Evolutionary conservation across 2,888 invertebrate species (phyloP), one percentile per base, ranked within the genome.

Genomic region (Leucania comma): DNA sequence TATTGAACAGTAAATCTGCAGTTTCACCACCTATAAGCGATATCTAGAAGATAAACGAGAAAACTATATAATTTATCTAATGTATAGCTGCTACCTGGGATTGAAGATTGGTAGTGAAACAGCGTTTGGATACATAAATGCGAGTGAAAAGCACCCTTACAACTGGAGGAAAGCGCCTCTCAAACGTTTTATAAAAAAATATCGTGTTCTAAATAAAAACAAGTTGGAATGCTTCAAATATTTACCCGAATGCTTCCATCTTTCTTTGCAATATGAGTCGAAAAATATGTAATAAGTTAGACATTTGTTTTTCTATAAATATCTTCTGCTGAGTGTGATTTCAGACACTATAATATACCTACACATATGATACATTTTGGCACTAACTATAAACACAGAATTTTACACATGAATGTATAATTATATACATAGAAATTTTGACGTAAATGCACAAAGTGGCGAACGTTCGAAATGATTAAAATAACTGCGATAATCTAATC

Each of bases 341-440:
- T 68, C 68, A 73, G 64, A 79, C 58, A 74, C 61, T 68, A 50
- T 68, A 68, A 65, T 57, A 70, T 77, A 80, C 56, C 77, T 83
- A 84, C 51, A 81, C 58, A 81, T 70, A 76, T 77, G 69, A 72
- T 75, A 80, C 78, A 87, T 85, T 90, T 91, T 91, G 90, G 90
- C 91, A 91, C 90, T 86, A 86, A 76, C 80, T 86, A 86, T 78
- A 80, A 83, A 86, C 80, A 82, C 60, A 58, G 26, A 68, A 81
- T 80, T n/a, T 81, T 66, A 68, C 74, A 80, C 71, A 81, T 54
- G 72, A 38, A 76, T 68, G 72, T 69, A 80, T 66, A 80, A 68
- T 75, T 69, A 69, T 66, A 80, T 78, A 82, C 77, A 83, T 50
- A 57, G 2, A 78, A 84, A 81, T 85, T 85, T 87, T 53, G 71